Evolutionary conservation across 2,888 invertebrate genomes (phyloP).

Genomic region (Drosophila demipolita): DNA sequence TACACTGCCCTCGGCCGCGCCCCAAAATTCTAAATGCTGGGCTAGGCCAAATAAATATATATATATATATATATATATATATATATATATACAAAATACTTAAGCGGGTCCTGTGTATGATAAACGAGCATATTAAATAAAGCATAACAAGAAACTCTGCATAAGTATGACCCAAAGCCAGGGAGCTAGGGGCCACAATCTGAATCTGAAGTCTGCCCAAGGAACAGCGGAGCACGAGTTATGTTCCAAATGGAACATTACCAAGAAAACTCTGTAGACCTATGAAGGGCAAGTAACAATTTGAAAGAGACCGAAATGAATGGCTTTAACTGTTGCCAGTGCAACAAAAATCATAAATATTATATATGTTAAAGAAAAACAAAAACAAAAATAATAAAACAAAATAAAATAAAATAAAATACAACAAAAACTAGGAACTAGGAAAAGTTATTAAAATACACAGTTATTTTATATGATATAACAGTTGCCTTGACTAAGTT

Average conservation of each 20-base stretch:
- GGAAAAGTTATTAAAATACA: neutral
- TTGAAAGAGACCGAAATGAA: slow-evolving; percentile 4
- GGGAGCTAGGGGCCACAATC: slow-evolving; percentile 2
- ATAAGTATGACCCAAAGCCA: slow-evolving; percentile 21
- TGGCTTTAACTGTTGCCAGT: slow-evolving; percentile 4
- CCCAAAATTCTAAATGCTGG: slow-evolving; percentile 19
- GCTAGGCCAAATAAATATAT: slow-evolving; percentile 21
- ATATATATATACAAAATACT: slow-evolving; percentile 11
- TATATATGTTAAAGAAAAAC: neutral
- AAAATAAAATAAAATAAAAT: neutral
- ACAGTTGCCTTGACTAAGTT: neutral
- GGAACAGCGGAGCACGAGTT: neutral
- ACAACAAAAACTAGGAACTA: neutral
- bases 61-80: slow-evolving; percentile 13
- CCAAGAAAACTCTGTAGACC: slow-evolving; percentile 12
- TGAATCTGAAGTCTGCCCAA: slow-evolving; percentile 28
- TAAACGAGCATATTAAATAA: slow-evolving; percentile 66
- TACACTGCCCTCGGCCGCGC: slow-evolving; percentile 46
- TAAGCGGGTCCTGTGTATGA: slow-evolving; percentile 54
- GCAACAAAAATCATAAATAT: neutral
- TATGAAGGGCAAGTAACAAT: neutral
- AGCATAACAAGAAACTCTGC: slow-evolving; percentile 47
- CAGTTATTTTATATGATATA: neutral
- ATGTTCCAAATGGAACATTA: slow-evolving; percentile 14
- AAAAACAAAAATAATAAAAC: neutral